Base-by-base conservation (phyloP, 1,140 invertebrate genomes). In the Panagrolaimus sp. region DNA sequence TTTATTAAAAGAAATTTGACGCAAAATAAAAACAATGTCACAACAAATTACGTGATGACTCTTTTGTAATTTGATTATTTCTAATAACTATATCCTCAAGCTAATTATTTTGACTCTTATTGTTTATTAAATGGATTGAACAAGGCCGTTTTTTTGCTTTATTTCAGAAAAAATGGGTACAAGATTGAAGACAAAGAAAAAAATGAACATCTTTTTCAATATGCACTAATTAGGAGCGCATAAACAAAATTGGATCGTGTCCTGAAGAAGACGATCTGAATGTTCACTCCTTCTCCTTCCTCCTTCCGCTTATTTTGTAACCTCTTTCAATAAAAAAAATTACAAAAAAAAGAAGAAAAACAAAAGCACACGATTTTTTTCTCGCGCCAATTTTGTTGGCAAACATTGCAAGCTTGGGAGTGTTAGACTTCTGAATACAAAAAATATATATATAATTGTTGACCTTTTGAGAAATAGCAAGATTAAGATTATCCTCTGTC, bases 401-500 rank as follows among this genome's bases (percentile, higher is more conserved):
- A 38, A 38, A 38, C 7, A 38, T 38, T 38, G 32, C 2, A 38
- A 4, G 2, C 2, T 7, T 38, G 7, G 7, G 32, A 38, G 32
- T 38, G 32, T 38, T 38, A 38, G 32, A 38, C 32, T 38, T 38
- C 32, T 38, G 32, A 38, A 38, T 38, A 38, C 7, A 38, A 4
- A 38, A 38, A 38, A 38, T 4, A 28, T 12, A 21, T 52, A 28
- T 58, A 26, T 58, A 26, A 26, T 58, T 58, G 52, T 58, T 58
- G 52, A 58, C 52, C 52, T 28, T 26, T 17, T 26, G 21, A 58
- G 52, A 28, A 26, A n/a, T 21, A 58, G 21, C 21, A 21, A 58
- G 52, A 58, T 58, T 58, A 21, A 28, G 52, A 58, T 58, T 26
- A 58, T 58, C 52, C 52, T 12, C 52, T 58, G 52, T 58, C 52